Conservation (phyloP, 2,113 vertebrate species). For the Eurystomus gularis region DNA sequence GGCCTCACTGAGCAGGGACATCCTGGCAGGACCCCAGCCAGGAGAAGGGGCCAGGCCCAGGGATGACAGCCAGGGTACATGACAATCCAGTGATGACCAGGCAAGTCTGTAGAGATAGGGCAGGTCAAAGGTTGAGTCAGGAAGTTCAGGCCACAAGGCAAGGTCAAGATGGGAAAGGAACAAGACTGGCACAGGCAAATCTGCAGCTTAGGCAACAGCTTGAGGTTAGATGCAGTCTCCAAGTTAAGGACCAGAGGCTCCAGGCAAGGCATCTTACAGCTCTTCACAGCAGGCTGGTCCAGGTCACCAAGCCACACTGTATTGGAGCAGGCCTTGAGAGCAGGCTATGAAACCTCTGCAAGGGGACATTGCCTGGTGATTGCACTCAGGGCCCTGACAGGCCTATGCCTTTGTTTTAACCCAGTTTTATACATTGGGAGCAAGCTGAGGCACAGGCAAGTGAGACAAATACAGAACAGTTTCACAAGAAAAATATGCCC, state of each 20-base stretch:
- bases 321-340: not conserved
- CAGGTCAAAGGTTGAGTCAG: not conserved
- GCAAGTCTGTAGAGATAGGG: not conserved
- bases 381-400: not conserved
- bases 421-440: not conserved
- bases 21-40: not conserved
- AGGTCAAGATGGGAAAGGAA: not conserved
- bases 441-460: not conserved
- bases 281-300: not conserved
- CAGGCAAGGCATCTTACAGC: not conserved
- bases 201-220: not conserved
- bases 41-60: not conserved
- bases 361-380: not conserved
- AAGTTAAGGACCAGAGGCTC: not conserved
- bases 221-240: not conserved
- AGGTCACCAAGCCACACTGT: not conserved
- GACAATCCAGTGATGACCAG: not conserved
- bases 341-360: not conserved
- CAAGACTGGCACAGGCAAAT: not conserved
- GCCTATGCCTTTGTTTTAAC: not conserved
- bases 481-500: not conserved
- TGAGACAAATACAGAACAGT: not conserved
- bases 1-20: fast-evolving
- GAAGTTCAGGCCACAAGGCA: not conserved
- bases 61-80: not conserved